These are phyloP conservation scores for Andrena trimmerana DNA, from an alignment of 2,888 invertebrate genomes.

Conservation along the genomic window DNA sequence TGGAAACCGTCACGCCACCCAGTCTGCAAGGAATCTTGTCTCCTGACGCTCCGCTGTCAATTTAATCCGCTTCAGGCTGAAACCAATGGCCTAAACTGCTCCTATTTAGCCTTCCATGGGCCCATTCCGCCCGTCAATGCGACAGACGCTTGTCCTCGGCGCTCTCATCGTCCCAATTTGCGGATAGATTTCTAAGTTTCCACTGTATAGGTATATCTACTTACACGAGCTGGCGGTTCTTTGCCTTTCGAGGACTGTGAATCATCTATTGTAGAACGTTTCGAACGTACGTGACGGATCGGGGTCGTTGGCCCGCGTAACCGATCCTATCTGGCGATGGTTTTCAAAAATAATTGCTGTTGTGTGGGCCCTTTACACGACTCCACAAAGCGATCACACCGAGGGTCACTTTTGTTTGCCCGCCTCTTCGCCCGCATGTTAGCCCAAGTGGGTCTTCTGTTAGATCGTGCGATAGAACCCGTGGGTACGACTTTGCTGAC, in stretches of 20 bases:
- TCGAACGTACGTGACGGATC: conserved; percentile 26
- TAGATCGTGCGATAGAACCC: conserved; percentile 47
- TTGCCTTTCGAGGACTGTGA: background rate
- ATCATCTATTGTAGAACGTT: conserved; percentile 12
- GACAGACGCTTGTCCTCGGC: background rate
- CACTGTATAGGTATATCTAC: background rate
- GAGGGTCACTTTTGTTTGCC: conserved; percentile 44
- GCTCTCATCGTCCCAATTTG: background rate
- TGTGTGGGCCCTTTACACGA: conserved; percentile 13
- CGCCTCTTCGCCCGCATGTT: conserved; percentile 55
- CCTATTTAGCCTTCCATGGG: conserved; percentile 27
- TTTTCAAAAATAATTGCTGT: conserved; percentile 36
- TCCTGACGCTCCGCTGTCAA: conserved; percentile 44
- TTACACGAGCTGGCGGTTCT: background rate
- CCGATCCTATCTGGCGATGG: conserved; percentile 8
- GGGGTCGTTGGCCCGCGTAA: conserved; percentile 12
- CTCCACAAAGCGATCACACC: conserved; percentile 15
- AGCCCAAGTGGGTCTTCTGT: conserved; percentile 45
- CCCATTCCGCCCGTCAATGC: conserved; percentile 11
- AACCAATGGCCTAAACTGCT: conserved; percentile 47
- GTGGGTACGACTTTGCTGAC: conserved; percentile 30
- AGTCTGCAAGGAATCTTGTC: conserved; percentile 59
- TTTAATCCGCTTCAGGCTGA: conserved; percentile 42
- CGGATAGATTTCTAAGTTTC: background rate
- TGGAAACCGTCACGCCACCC: conserved; percentile 66